These are phyloP conservation scores for Mamestra configurata DNA, from an alignment of 1,140 invertebrate genomes.

Conservation along the genomic window DNA sequence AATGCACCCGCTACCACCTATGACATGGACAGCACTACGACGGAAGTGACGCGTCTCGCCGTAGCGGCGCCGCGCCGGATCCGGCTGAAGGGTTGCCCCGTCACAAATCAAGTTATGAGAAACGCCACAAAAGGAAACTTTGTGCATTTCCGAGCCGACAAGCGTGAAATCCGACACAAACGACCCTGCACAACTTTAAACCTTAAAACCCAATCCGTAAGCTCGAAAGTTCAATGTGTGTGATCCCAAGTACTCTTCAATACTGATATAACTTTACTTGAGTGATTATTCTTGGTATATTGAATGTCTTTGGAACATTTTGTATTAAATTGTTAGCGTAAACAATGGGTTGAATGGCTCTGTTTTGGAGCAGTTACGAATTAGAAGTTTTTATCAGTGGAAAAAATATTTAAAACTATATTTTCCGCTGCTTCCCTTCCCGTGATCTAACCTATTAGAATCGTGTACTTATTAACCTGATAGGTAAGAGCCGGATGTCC, in stretches of 20 bases:
- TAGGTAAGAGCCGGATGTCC: no score
- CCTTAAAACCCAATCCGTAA: constrained; percentile 65
- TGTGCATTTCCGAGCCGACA: constrained; percentile 83
- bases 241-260: constrained; percentile 38
- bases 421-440: no score
- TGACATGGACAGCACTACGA: constrained; percentile 27
- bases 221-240: constrained; percentile 6
- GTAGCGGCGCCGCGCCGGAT: constrained; percentile 80
- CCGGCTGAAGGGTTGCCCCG: constrained; percentile 83
- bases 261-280: constrained; percentile 59
- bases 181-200: constrained; percentile 65
- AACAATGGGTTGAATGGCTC: constrained; percentile 27
- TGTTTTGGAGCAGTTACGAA: neutral
- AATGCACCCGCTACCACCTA: constrained; percentile 41
- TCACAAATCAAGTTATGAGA: constrained; percentile 87
- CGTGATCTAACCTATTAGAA: no score
- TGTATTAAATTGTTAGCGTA: constrained; percentile 53
- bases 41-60: constrained; percentile 83
- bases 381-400: constrained; percentile 23
- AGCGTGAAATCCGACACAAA: constrained; percentile 79
- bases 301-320: constrained; percentile 58
- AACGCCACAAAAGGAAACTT: constrained; percentile 87
- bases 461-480: no score
- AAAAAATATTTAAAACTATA: no score
- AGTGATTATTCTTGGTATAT: constrained; percentile 61